Percentiles rank a stretch among this genome's conserved stretches.
Evolutionary conservation across 2,113 vertebrate species (phyloP).

Genomic region (Bothrops jararaca): DNA sequence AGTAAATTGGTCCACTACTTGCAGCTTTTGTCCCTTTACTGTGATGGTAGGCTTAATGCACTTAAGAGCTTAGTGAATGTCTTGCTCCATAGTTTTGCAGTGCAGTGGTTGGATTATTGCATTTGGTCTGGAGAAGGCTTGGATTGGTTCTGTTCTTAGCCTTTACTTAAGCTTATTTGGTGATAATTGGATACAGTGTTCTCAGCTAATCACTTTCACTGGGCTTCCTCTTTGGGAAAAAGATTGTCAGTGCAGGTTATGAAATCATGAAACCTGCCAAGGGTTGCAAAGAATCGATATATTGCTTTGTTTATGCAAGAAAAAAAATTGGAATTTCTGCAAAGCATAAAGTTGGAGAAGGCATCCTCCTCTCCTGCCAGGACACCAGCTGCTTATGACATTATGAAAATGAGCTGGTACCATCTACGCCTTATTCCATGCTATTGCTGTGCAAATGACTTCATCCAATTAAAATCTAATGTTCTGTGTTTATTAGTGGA

Average conservation of each 20-base stretch:
- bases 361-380: constrained; percentile 36
- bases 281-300: neutral
- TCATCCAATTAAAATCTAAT: constrained; percentile 63
- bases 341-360: constrained; percentile 24
- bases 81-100: neutral
- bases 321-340: constrained; percentile 2
- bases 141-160: neutral
- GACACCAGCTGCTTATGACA: constrained; percentile 52
- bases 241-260: neutral
- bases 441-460: constrained; percentile 59
- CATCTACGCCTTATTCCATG: constrained; percentile 50
- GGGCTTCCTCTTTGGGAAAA: neutral
- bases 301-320: neutral
- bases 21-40: no score
- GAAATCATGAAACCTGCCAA: neutral
- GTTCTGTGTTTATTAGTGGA: constrained; percentile 56
- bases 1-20: no score
- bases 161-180: neutral
- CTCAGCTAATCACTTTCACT: neutral
- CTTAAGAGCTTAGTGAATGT: neutral
- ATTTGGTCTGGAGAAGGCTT: neutral
- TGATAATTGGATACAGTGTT: neutral
- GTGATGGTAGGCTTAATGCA: no score
- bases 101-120: neutral
- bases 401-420: constrained; percentile 45